Percentiles rank a stretch among this genome's conserved stretches.
These are phyloP conservation scores for Sminthurinus aureus DNA, from an alignment of 2,888 invertebrate species.

Conservation along the genomic window DNA sequence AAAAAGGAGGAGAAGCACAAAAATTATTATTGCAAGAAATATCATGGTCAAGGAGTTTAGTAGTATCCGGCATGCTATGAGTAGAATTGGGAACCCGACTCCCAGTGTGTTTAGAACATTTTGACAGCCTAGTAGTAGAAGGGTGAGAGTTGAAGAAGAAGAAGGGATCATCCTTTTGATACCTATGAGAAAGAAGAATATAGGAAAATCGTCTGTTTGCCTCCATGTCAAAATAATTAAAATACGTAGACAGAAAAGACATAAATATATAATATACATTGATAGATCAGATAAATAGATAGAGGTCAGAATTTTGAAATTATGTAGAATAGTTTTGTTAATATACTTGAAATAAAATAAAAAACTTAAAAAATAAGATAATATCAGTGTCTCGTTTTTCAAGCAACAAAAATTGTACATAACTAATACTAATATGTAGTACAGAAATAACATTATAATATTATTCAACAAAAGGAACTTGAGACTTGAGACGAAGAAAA, in stretches of 20 bases:
- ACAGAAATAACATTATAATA: no score
- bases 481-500: no score
- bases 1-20: slow-evolving; percentile 23
- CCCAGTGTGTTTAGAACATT: slow-evolving; percentile 37
- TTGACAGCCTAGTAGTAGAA: slow-evolving; percentile 39
- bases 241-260: not conserved
- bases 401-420: no score
- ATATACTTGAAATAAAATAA: no score
- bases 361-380: no score
- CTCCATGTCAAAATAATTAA: slow-evolving; percentile 11
- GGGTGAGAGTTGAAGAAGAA: slow-evolving; percentile 27
- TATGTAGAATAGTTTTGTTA: no score
- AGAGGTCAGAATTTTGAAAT: no score
- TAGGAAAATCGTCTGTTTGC: slow-evolving; percentile 45
- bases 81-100: slow-evolving; percentile 36
- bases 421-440: no score
- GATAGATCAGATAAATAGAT: no score
- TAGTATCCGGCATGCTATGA: slow-evolving; percentile 43
- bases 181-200: slow-evolving; percentile 44
- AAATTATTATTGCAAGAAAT: slow-evolving; percentile 9
- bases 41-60: slow-evolving; percentile 23
- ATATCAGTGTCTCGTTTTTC: no score
- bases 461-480: no score
- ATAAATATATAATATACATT: no score
- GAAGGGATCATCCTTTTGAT: slow-evolving; percentile 42